Evolutionary conservation across 2,797 vertebrate species (phyloP).

Genomic region (Enteromius anoplus): DNA sequence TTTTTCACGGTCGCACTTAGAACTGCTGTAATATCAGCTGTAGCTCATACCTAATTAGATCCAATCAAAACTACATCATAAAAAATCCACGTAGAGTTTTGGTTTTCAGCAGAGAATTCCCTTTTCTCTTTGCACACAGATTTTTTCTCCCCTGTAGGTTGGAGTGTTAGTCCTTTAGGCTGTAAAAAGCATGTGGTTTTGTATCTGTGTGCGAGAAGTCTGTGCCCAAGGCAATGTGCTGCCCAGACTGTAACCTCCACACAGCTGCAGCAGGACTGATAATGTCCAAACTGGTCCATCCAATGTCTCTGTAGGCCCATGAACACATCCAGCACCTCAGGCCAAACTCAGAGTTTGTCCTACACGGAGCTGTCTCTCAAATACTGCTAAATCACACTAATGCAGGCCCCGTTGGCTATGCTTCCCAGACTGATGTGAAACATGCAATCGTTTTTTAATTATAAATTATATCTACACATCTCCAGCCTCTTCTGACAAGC

Average conservation of each 20-base stretch:
- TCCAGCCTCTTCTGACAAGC: constrained; percentile 2
- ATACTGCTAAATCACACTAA: background rate
- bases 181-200: constrained; percentile 28
- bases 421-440: background rate
- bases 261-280: constrained; percentile 44
- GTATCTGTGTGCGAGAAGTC: constrained; percentile 38
- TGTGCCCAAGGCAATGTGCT: constrained; percentile 31
- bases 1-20: background rate
- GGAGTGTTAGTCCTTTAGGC: constrained; percentile 14
- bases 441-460: constrained; percentile 1
- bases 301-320: constrained; percentile 1
- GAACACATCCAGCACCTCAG: constrained; percentile 23
- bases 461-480: constrained; percentile 15
- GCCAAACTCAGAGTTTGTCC: constrained; percentile 23
- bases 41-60: constrained; percentile 13
- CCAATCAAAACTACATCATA: background rate
- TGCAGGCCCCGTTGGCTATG: background rate
- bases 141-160: background rate
- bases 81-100: background rate
- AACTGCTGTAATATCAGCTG: background rate
- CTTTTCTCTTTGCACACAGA: background rate
- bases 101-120: constrained; percentile 1
- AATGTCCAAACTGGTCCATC: constrained; percentile 3
- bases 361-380: constrained; percentile 32
- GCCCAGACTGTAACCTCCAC: constrained; percentile 34